These are phyloP conservation scores for Napeogenes sylphis DNA, from an alignment of 2,888 invertebrate species.

Conservation along the genomic window DNA sequence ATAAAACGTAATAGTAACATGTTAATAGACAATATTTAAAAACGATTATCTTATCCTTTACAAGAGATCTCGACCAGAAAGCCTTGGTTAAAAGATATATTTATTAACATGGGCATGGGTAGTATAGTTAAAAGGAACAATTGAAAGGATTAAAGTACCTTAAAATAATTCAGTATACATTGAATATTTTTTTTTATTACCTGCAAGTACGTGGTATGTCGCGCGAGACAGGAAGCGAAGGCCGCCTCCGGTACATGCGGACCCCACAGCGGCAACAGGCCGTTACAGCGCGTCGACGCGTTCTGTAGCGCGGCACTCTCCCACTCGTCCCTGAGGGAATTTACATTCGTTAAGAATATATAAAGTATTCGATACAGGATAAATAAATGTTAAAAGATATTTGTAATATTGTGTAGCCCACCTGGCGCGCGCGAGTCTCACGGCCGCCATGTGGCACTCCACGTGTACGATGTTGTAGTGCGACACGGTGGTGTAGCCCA, in stretches of 20 bases:
- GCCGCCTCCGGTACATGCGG: slow-evolving; percentile 95
- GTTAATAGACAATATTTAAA: too few relatives aligned
- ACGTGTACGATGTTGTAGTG: slow-evolving; percentile 99
- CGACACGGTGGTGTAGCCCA: slow-evolving; percentile 95
- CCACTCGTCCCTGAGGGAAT: slow-evolving; percentile 92
- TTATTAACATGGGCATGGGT: too few relatives aligned
- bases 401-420: slow-evolving; percentile 26
- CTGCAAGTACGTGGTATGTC: slow-evolving; percentile 92
- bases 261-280: slow-evolving; percentile 96
- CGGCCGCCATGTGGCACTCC: slow-evolving; percentile 98
- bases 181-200: slow-evolving; percentile 38
- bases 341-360: slow-evolving; percentile 1
- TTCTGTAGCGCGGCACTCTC: slow-evolving; percentile 98
- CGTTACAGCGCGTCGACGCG: slow-evolving; percentile 98
- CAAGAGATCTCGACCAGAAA: too few relatives aligned
- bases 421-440: slow-evolving; percentile 81
- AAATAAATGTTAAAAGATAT: neutral
- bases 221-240: slow-evolving; percentile 94
- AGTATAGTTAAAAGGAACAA: too few relatives aligned
- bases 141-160: slow-evolving; percentile 74
- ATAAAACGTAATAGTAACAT: too few relatives aligned
- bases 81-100: too few relatives aligned
- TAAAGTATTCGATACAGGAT: neutral
- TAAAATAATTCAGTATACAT: neutral
- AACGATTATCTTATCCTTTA: too few relatives aligned